A percentile compares a stretch with the other conserved stretches of the same genome.
Evolutionary conservation across 2,797 vertebrate species (phyloP).

Genomic region (Eulemur rubriventer): DNA sequence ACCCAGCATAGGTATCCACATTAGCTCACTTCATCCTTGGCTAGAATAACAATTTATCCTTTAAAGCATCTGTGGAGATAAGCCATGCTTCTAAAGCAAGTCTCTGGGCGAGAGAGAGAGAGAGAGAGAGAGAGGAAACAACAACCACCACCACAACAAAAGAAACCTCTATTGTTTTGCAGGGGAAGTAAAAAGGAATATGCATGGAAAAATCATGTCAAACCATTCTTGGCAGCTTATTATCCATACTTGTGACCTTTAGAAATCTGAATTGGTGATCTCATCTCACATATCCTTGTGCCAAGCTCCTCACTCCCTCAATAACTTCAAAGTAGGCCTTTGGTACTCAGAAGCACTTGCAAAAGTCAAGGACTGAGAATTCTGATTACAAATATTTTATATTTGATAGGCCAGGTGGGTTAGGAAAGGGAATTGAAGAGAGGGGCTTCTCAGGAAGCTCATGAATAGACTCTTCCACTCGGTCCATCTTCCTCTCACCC

Average conservation of each 20-base stretch:
- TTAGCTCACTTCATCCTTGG: not conserved
- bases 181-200: not conserved
- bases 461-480: too few species aligned
- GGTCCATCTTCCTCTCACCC: not conserved
- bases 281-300: not conserved
- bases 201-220: not conserved
- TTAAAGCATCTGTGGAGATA: not conserved
- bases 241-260: not conserved
- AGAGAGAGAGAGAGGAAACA: not conserved
- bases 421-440: not conserved
- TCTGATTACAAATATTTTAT: not conserved
- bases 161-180: not conserved
- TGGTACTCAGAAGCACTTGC: not conserved
- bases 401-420: not conserved
- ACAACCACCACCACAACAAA: too few species aligned
- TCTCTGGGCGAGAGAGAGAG: not conserved
- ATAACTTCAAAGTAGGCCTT: not conserved
- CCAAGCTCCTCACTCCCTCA: not conserved
- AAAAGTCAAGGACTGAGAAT: not conserved
- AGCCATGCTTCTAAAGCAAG: not conserved
- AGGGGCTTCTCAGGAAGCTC: not conserved
- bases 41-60: not conserved
- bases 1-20: not conserved
- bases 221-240: not conserved
- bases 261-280: not conserved